Evolutionary conservation across 1,140 invertebrate species (phyloP).

Genomic region (Campoletis sonorensis): DNA sequence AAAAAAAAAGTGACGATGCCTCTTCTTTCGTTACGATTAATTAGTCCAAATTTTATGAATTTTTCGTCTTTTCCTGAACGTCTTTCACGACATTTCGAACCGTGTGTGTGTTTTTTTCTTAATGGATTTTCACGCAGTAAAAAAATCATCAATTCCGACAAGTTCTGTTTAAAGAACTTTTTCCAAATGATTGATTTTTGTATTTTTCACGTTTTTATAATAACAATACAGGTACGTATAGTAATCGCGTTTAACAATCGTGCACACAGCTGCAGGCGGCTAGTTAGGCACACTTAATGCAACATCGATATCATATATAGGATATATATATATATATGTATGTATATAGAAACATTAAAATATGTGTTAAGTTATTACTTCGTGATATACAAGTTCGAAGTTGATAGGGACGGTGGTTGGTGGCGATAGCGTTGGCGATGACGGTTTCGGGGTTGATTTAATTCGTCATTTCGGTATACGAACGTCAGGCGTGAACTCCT

Average conservation of each 20-base stretch:
- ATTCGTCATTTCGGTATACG: slow-evolving; percentile 37
- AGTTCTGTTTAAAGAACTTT: no score
- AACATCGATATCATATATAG: slow-evolving; percentile 41
- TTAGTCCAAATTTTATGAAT: no score
- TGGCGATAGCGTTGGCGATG: slow-evolving; percentile 15
- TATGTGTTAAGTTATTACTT: slow-evolving; percentile 33
- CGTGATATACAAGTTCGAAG: slow-evolving; percentile 43
- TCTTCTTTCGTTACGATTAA: no score
- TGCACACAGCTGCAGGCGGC: slow-evolving; percentile 73
- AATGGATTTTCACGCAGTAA: no score
- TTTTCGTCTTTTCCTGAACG: no score
- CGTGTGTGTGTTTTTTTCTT: no score
- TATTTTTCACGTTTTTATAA: no score
- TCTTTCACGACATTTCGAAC: no score
- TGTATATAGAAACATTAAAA: slow-evolving; percentile 17
- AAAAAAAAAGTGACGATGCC: no score
- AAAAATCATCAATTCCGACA: no score
- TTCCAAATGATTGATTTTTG: background rate
- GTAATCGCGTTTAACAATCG: slow-evolving; percentile 67
- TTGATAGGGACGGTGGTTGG: slow-evolving; percentile 36
- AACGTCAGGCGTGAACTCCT: slow-evolving; percentile 40
- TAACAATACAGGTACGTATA: slow-evolving; percentile 3
- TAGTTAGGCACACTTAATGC: slow-evolving; percentile 64
- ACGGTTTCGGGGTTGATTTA: slow-evolving; percentile 27
- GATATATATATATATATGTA: slow-evolving; percentile 39